Percentiles rank a stretch among this genome's conserved stretches.
These are phyloP conservation scores for Tenodera sinensis DNA, from an alignment of 2,888 invertebrate genomes.

Conservation along the genomic window DNA sequence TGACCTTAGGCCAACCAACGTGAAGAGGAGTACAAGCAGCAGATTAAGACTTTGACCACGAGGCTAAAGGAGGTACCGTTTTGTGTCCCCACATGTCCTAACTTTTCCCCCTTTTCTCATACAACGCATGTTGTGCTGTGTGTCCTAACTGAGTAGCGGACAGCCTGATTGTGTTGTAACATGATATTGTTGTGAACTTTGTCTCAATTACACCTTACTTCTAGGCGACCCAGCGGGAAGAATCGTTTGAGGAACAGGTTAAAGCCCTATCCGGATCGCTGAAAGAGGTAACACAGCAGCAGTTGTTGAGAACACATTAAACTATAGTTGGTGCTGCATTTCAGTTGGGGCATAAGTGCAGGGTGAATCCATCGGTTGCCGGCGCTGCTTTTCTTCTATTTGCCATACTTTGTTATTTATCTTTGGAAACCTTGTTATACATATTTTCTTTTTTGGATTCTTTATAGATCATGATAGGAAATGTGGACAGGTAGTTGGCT, in stretches of 20 bases:
- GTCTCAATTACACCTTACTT: conserved; percentile 24
- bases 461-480: background rate
- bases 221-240: conserved; percentile 93
- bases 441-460: background rate
- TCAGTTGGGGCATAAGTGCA: conserved; percentile 1
- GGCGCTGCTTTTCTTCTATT: conserved; percentile 21
- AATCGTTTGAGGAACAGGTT: conserved; percentile 86
- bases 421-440: background rate
- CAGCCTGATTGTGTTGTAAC: background rate
- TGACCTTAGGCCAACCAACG: conserved; percentile 88
- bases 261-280: conserved; percentile 85
- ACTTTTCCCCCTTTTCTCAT: background rate
- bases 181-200: conserved; percentile 18
- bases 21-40: conserved; percentile 99
- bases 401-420: background rate
- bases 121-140: conserved; percentile 6
- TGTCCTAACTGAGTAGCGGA: background rate
- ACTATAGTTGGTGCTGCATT: conserved; percentile 2
- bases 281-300: conserved; percentile 74
- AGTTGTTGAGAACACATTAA: background rate
- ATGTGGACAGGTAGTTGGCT: background rate
- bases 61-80: conserved; percentile 96
- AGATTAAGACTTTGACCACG: conserved; percentile 97
- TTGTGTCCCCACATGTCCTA: conserved; percentile 40
- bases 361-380: conserved; percentile 1